These are phyloP conservation scores for Strix uralensis DNA, from an alignment of 2,113 vertebrate genomes.

Conservation along the genomic window DNA sequence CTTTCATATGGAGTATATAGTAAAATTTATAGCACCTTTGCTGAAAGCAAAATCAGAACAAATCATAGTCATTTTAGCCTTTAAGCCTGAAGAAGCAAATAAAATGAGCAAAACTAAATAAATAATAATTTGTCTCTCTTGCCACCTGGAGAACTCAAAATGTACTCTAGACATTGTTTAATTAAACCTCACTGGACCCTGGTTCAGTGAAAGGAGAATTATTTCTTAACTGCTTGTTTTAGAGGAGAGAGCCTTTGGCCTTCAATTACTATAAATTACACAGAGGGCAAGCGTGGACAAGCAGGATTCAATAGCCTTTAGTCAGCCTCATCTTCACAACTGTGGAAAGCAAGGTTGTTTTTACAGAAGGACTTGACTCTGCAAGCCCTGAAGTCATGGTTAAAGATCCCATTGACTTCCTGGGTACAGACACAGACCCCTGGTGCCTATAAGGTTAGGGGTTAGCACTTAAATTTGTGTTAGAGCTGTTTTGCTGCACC, in stretches of 20 bases:
- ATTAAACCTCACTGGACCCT: neutral
- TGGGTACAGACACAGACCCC: neutral
- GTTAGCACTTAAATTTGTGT: neutral
- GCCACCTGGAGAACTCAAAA: neutral
- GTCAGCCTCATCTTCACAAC: neutral
- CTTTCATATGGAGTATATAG: neutral
- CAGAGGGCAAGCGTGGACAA: neutral
- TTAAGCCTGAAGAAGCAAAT: slow-evolving; percentile 20
- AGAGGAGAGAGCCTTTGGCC: neutral
- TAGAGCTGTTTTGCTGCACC: neutral
- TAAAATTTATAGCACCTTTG: slow-evolving; percentile 4
- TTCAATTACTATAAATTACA: slow-evolving; percentile 40
- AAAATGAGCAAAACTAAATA: slow-evolving; percentile 28
- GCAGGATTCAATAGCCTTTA: slow-evolving; percentile 37
- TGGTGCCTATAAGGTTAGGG: accelerated
- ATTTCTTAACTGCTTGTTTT: slow-evolving; percentile 32
- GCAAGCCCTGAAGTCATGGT: slow-evolving; percentile 32
- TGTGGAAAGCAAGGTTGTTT: neutral
- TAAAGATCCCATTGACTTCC: neutral
- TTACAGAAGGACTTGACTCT: slow-evolving; percentile 1
- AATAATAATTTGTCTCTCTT: slow-evolving; percentile 51
- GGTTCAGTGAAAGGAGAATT: neutral
- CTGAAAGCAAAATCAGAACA: slow-evolving; percentile 8
- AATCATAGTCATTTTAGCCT: neutral
- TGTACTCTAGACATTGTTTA: slow-evolving; percentile 18